Base-by-base conservation (phyloP, 2,888 invertebrate genomes). In the Gandaritis pyraliata region DNA sequence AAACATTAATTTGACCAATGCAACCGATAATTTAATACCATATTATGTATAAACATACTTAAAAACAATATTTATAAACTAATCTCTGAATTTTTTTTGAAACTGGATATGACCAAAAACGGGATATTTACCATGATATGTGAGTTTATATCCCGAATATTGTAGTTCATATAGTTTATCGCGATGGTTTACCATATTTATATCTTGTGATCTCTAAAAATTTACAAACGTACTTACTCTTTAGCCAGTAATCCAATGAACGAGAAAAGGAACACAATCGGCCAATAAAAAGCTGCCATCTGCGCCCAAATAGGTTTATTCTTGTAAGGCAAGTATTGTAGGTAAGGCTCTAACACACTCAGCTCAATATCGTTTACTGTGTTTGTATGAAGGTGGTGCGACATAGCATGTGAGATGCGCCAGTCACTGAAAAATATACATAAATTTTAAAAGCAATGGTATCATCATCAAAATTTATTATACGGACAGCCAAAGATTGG, bases 301-400 rank as follows among this genome's bases (percentile, higher is more conserved):
- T 94, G 93, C 48, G 90, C 86, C 57, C 93, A 69, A 4, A 92
- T 75, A 0, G 85, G 77, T 64, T 92, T 92, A 12, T 93, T 87
- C 76, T 95, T 95, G 46, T 94, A 80, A 0, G 97, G 96, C 29
- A 96, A 72, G 87, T 94, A 97, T 46, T 94, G 88, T 0, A 96
- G 79, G 49, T 95, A 88, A 0, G 97, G 97, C 76, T 96, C 96
- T 38, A 94, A 81, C 77, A 93, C 85, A 36, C 94, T 94, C 0
- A 97, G 86, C 77, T 97, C 97, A 53, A 95, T 83, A 80, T 97
- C 97, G 74, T 95, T 93, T 0, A 95, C 87, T 0, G 97, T 96
- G 77, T 97, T 97, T 0, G 97, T 95, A 78, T 95, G 95, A 16
- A 96, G 86, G 75, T 97, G 97, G 79, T 97, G 97, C 7, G 97